Base-by-base conservation (phyloP, 2,113 vertebrate species). In the Pygoscelis antarcticus region DNA sequence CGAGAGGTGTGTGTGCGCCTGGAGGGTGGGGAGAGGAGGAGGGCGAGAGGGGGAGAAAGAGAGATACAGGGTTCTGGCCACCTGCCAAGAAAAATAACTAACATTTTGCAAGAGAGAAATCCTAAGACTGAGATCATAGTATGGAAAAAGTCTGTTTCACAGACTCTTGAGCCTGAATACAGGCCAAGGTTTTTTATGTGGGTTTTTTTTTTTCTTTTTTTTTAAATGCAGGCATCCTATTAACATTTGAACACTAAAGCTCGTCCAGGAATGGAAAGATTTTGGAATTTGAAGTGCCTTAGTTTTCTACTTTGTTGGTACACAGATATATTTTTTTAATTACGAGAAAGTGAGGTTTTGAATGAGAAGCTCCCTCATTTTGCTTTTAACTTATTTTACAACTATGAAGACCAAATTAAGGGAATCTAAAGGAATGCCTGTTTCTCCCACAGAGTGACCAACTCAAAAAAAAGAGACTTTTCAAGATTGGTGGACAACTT, bases 141-240 rank as follows among this genome's bases (percentile, higher is more conserved):
- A 97, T 97, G 97, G 98, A 98, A 98, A 98, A 98, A 98, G 97
- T 98, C 98, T 98, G 97, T 97, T 98, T 97, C 86, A 93, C 96
- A 98, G 97, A 97, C 96, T 97, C 95, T 96, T 97, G 92, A 97
- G 94, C 74, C 96, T 97, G 97, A 98, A 96, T 54, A 52, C 80
- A 78, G 90, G 95, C 97, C 97, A 95, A 95, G 76, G 23, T 90
- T 95, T 95, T 91, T 92, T 70, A 74, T 47, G 3, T 11, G 13
- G 38, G 6, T 36, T 16, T 58, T 27, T 78, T 40, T 58, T 58
- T 78, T 70, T 16, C 14, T 42, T 54, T 74, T 94, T 87, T 68
- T 80, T 90, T 58, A n/a, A 89, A 91, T 72, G 65, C 83, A 96
- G 91, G 81, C 93, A 97, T 97, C 91, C 94, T 96, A 89, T 97